phyloP scores from a whole-genome alignment of 2,113 vertebrate species.

The Amphiprion percula region DNA sequence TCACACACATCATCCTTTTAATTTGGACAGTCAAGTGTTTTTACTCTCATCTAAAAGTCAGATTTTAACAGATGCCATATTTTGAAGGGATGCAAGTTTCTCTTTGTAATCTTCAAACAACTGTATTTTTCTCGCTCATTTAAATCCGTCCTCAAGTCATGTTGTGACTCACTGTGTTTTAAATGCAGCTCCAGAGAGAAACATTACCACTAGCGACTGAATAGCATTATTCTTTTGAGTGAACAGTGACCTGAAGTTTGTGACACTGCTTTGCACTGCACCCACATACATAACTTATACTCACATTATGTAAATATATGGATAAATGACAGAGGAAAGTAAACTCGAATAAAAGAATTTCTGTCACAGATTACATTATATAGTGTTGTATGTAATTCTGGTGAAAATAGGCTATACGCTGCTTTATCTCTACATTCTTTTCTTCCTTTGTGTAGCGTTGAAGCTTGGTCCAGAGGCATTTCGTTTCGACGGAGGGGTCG shows the following conservation, averaged over 20 bases:
- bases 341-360: too few species aligned
- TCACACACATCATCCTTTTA: too few species aligned
- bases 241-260: neutral
- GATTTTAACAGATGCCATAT: too few species aligned
- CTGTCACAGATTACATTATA: neutral
- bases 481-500: slow-evolving; percentile 96
- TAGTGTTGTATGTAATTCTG: too few species aligned
- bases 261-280: neutral
- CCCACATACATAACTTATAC: neutral
- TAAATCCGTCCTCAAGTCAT: neutral
- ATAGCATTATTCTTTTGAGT: neutral
- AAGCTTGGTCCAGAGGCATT: slow-evolving; percentile 98
- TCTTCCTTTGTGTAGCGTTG: slow-evolving; percentile 80
- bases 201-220: neutral
- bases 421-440: neutral
- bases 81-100: too few species aligned
- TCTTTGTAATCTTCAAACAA: too few species aligned
- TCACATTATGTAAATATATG: too few species aligned
- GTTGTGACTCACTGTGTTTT: neutral
- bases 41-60: too few species aligned
- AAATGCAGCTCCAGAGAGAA: slow-evolving; percentile 5
- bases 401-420: neutral
- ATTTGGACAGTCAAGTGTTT: too few species aligned
- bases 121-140: neutral
- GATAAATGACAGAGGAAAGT: too few species aligned